Percentiles rank a stretch among this genome's conserved stretches.
phyloP scores from a whole-genome alignment of 2,113 vertebrate genomes.

The Engystomops pustulosus region DNA sequence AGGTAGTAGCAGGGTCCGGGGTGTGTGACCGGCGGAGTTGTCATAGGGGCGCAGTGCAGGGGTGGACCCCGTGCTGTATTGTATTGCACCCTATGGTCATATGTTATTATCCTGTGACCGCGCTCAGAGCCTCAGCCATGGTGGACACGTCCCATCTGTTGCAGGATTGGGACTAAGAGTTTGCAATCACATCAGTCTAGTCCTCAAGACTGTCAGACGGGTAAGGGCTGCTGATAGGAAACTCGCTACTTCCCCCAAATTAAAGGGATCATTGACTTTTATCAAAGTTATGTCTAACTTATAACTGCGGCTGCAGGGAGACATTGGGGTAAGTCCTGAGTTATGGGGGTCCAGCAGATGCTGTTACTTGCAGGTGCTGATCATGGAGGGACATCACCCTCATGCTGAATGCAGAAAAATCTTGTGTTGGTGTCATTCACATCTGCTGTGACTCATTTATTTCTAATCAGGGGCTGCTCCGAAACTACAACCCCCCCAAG shows the following conservation, averaged over 20 bases:
- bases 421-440: too few relatives aligned
- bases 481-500: too few relatives aligned
- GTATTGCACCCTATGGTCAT: not conserved
- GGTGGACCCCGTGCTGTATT: not conserved
- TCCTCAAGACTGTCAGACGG: not conserved
- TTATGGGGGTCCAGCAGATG: too few relatives aligned
- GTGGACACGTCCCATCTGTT: not conserved
- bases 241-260: not conserved
- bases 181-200: not conserved
- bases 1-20: conserved; percentile 15
- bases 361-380: too few relatives aligned
- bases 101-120: not conserved
- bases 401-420: too few relatives aligned
- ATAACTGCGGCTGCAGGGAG: not conserved
- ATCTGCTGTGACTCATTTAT: too few relatives aligned
- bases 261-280: too few relatives aligned
- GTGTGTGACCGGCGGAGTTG: not conserved
- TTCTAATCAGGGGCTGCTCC: too few relatives aligned
- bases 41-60: not conserved
- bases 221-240: not conserved
- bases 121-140: not conserved
- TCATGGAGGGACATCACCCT: too few relatives aligned
- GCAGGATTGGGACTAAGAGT: not conserved
- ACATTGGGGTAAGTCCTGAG: too few relatives aligned
- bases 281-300: not conserved